Evolutionary conservation across 2,888 invertebrate species (phyloP).

Genomic region (Apeira syringaria): DNA sequence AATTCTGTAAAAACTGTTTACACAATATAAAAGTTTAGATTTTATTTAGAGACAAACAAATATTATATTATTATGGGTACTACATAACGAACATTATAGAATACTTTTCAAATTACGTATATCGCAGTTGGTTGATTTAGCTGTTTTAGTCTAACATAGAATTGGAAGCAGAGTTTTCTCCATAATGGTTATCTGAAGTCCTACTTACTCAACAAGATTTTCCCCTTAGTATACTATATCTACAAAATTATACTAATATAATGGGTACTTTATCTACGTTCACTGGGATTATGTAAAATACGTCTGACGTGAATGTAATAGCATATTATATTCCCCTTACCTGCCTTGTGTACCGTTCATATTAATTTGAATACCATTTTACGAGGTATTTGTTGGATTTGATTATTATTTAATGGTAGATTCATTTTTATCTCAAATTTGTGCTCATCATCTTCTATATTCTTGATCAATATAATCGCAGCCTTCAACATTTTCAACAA

Average conservation of each 20-base stretch:
- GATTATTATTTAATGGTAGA: slow-evolving; percentile 18
- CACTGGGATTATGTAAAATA: slow-evolving; percentile 27
- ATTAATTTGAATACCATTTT: slow-evolving; percentile 28
- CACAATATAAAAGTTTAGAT: too few species aligned
- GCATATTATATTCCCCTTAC: slow-evolving; percentile 28
- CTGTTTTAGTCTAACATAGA: too few species aligned
- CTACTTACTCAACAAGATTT: slow-evolving; percentile 3
- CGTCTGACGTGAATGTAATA: slow-evolving; percentile 23
- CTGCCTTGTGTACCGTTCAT: slow-evolving; percentile 25
- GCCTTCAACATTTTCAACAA: too few species aligned
- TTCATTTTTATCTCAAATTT: too few species aligned
- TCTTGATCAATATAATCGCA: too few species aligned
- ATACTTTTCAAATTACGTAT: too few species aligned
- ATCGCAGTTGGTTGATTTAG: too few species aligned
- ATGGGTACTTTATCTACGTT: slow-evolving; percentile 22
- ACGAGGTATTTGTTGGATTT: slow-evolving; percentile 14
- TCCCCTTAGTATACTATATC: slow-evolving; percentile 8
- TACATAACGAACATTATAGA: too few species aligned
- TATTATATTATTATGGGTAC: too few species aligned
- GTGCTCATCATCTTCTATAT: too few species aligned
- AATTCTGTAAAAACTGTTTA: too few species aligned
- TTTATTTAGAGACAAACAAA: too few species aligned
- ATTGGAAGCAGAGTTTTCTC: neutral
- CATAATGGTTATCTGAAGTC: neutral
- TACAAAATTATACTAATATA: slow-evolving; percentile 19